Evolutionary conservation across 2,888 invertebrate genomes (phyloP), one percentile per base, ranked within the genome.

Genomic region (Falcaria lacertinaria): DNA sequence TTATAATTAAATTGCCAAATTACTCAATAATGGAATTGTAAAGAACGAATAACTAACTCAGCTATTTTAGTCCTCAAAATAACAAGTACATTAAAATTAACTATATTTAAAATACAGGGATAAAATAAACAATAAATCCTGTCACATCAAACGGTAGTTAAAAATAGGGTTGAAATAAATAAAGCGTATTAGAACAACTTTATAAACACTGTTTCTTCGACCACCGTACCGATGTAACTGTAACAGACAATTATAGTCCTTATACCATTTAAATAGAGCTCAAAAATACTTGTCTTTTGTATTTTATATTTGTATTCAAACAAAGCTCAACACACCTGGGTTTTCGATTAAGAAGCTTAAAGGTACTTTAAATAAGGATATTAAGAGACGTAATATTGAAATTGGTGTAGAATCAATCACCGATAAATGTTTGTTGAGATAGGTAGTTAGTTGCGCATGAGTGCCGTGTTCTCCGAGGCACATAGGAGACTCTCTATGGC

Each of bases 131-230:
- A 64, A 52, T 69, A 58, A 65, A 56, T 52, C 55, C 52, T 60
- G 71, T 69, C 72, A 74, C 69, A 74, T 75, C 69, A 75, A 74
- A 74, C 63, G 63, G 57, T 51, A 50, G 52, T 52, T 56, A 54
- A 62, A 71, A 73, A 64, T 65, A 61, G 60, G 57, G 57, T 47
- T 44, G 51, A 51, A 59, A 60, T 60, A 70, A 64, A 72, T 63
- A 65, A 37, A 51, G 51, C 50, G 34, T 47, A 49, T 58, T 63
- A 58, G 43, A 43, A 39, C 42, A 45, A 57, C 57, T 57, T 62
- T 61, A 57, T 61, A 54, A 48, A 56, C 15, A 15, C 37, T 36
- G n/a, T n/a, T n/a, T n/a, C n/a, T 28, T 39, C 38, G 15, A 35
- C 35, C 34, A 32, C 19, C 19, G 19, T 35, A 34, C 22, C 7